Conservation (phyloP, 1,140 invertebrate species). For the Linepithema humile region DNA sequence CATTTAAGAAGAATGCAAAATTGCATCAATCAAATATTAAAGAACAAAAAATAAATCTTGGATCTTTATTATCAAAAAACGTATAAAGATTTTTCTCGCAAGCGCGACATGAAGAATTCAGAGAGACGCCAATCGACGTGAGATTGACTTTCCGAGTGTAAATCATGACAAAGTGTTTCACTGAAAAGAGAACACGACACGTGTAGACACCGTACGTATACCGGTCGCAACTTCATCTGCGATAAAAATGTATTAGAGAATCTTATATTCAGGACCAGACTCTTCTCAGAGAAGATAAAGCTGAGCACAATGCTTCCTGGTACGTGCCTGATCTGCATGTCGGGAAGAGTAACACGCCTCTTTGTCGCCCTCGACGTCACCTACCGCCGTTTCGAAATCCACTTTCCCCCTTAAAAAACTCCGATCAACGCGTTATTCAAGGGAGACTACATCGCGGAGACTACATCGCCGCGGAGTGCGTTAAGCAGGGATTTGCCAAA, state of each 20-base stretch:
- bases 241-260: conserved; percentile 74
- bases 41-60: background rate
- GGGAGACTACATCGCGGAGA: too few relatives aligned
- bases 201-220: conserved; percentile 55
- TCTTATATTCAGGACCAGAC: conserved; percentile 70
- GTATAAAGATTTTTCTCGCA: background rate
- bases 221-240: conserved; percentile 61
- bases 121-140: background rate
- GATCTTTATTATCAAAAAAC: background rate
- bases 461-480: background rate
- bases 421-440: background rate
- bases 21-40: background rate
- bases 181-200: conserved; percentile 16
- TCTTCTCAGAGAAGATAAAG: conserved; percentile 65
- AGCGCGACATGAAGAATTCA: background rate
- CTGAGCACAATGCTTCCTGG: conserved; percentile 62
- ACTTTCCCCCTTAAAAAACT: conserved; percentile 34
- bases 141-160: background rate
- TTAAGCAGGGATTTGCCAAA: background rate
- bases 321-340: conserved; percentile 72
- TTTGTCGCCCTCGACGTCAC: background rate
- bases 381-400: conserved; percentile 21
- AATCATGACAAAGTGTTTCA: conserved; percentile 21
- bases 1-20: too few relatives aligned
- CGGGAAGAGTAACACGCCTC: conserved; percentile 38